Evolutionary conservation across 1,140 invertebrate genomes (phyloP), one percentile per base, ranked within the genome.

Genomic region (Drosophila arawakana): DNA sequence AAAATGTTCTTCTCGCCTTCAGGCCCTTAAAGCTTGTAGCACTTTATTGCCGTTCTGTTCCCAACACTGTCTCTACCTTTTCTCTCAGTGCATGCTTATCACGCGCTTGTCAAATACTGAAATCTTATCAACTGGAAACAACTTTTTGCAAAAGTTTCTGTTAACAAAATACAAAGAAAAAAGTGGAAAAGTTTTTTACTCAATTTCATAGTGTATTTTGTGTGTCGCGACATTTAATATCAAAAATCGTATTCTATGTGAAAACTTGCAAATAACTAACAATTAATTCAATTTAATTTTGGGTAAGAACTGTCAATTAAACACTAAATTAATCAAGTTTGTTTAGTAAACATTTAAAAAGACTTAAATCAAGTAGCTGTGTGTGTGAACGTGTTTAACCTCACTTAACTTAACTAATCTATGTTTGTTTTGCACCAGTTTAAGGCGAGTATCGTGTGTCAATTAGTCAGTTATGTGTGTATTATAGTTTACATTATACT

Each of bases 81-180:
- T 57, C 21, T 69, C 18, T 52, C 25, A 8, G 15, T 30, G n/a
- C 18, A 41, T 41, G 10, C 37, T 65, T 75, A 75, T 75, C 73
- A 65, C 44, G 44, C 44, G 73, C 46, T 75, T 71, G 62, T 67
- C 70, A 67, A 47, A 65, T 41, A 59, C 46, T 41, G 59, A 75
- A 71, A 75, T 75, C 73, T 75, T 75, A 75, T 75, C 73, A 54
- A 55, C 10, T 30, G 13, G 25, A 41, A 73, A 50, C 37, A 57
- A 49, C 60, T 69, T 68, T 68, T 74, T 68, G 43, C 58, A 25
- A 70, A 54, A 54, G 72, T 70, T 15, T 15, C 39, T 18, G 11
- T 37, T 41, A 37, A 50, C 35, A 61, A n/a, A 39, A 71, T 58
- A 66, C 25, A 30, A 46, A 18, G 46, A 15, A 39, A 71, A 66